Base-by-base conservation (phyloP, 2,113 vertebrate species). In the Drymodes brunneopygia region DNA sequence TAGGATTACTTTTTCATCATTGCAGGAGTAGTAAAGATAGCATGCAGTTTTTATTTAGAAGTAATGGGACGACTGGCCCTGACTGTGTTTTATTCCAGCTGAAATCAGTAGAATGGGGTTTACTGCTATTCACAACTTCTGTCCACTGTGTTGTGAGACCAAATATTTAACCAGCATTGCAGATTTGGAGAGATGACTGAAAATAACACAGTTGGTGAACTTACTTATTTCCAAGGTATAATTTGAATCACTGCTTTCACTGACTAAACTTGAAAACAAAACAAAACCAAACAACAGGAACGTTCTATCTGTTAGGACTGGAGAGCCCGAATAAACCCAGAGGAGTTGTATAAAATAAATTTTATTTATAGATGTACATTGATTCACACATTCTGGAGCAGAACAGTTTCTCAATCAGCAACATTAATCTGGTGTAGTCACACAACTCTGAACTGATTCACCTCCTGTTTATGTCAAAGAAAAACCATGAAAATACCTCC, bases 171-270 rank as follows among this genome's bases (percentile, higher is more conserved):
- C 20, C 48, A 79, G 7, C 58, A 53, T 51, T 38, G 65, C 35
- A 87, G 66, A 65, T 90, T 85, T 90, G 70, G 58, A 80, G 85
- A 93, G 48, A 28, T 45, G 45, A 70, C 88, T 93, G 19, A 95
- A 96, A 91, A 64, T 79, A 87, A 48, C 78, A 50, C 24, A 56
- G 53, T 64, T 87, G 45, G 20, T 80, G 74, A 86, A 69, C 25
- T 88, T 70, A 89, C 12, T 94, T 95, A 64, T 92, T 93, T 88
- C 54, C 24, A 19, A 80, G 66, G 74, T 82, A 16, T 88, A 50
- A 83, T 80, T 70, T 86, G 88, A 85, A 40, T 88, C 71, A 65
- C 28, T 77, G 45, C 45, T 96, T 93, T 95, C 74, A 75, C 62
- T 95, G 66, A 72, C 78, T 87, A 65, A 86, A 80, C 15, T 86